These are phyloP conservation scores for Chelonia mydas DNA, from an alignment of 2,797 vertebrate species.

Conservation along the genomic window DNA sequence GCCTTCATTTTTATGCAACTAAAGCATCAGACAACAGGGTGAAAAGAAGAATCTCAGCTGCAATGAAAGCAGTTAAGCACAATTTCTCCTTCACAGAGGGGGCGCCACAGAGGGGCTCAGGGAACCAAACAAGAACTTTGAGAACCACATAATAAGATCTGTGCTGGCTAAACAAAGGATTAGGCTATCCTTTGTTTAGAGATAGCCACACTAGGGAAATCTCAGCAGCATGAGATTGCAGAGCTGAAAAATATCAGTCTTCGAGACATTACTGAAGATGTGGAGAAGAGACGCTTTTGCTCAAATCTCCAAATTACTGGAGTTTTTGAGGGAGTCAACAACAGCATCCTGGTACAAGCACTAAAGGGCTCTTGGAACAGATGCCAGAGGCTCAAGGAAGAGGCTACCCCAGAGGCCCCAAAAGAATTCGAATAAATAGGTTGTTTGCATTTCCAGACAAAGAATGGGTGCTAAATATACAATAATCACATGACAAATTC, in stretches of 20 bases:
- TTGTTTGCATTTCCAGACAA: no score
- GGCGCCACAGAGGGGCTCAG: not conserved
- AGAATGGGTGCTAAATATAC: no score
- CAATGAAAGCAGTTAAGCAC: constrained; percentile 2
- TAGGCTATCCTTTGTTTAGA: not conserved
- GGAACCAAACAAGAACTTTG: not conserved
- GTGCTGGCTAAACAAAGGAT: constrained; percentile 5
- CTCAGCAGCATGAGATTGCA: not conserved
- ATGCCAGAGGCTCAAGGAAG: not conserved
- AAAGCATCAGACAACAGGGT: not conserved
- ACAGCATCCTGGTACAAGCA: not conserved
- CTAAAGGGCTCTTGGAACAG: not conserved
- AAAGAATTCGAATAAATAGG: not conserved
- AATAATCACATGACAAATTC: not conserved
- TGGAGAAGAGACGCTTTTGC: not conserved
- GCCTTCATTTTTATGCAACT: not conserved
- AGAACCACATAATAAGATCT: constrained; percentile 4
- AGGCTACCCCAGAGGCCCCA: not conserved
- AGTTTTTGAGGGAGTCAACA: not conserved
- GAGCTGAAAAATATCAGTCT: not conserved
- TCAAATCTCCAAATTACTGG: not conserved
- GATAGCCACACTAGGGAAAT: not conserved
- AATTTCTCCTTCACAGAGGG: not conserved
- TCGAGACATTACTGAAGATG: not conserved
- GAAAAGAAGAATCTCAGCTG: not conserved